Evolutionary conservation across 2,113 vertebrate species (phyloP), one percentile per base, ranked within the genome.

Genomic region (Aspidoscelis tigris): DNA sequence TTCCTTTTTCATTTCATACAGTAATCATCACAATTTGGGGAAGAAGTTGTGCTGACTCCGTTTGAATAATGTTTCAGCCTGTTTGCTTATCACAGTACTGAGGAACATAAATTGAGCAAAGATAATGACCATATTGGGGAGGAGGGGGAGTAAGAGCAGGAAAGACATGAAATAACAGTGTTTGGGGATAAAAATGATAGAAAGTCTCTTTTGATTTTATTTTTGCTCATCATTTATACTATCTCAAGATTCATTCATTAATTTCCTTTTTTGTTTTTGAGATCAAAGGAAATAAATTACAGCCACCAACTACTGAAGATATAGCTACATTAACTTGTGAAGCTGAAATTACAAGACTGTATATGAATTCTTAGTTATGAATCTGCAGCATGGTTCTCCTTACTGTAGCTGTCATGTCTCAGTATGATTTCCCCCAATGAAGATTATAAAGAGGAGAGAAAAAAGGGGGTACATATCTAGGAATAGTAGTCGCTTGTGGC

Each of bases 181-280:
- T 68, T 33, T 20, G 8, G 41, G 85, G 82, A 65, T 87, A 64
- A 80, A 50, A 76, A 73, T 76, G 66, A 26, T 76, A 70, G 79
- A 2, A 65, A 33, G 21, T 10, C 3, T 72, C 20, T 73, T 9
- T 43, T n/a, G 7, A 18, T 47, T 78, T 65, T 41, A 4, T 39
- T 77, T 78, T 68, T 78, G 61, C 20, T 80, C 7, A 76, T 26
- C 50, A 76, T 76, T 76, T 76, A 1, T n/a, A 22, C 26, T 12
- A 39, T 53, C 78, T 50, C 22, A 39, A 81, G 24, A 55, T 55
- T 7, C 8, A 33, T 70, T 70, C 21, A 50, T 3, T 14, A 22
- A 33, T 50, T 74, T 16, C 2, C 5, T 64, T 64, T 20, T 3
- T 14, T 58, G 7, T 26, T 44, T 26, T 66, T 6, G 39, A 81